phyloP scores from a whole-genome alignment of 2,113 vertebrate species.

The Gymnarchus niloticus region DNA sequence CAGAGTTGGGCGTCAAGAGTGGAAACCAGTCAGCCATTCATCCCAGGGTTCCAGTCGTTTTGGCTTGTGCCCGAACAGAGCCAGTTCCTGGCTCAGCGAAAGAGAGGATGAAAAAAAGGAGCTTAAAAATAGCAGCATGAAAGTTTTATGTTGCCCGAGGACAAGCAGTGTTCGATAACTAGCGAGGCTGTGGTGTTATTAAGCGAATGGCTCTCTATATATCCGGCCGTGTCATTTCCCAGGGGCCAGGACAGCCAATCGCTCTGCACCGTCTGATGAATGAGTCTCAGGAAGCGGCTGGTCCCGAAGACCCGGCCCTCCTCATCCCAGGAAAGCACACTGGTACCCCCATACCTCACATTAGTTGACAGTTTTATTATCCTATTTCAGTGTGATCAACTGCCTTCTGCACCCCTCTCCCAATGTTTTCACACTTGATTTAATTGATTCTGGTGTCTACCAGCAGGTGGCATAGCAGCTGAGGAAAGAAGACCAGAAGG shows the following conservation, averaged over 20 bases:
- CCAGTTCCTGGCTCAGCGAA: not conserved
- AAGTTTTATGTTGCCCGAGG: slow-evolving; percentile 18
- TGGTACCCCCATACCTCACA: not conserved
- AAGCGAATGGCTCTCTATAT: not conserved
- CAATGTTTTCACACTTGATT: too few relatives aligned
- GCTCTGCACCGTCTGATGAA: not conserved
- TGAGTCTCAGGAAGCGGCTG: not conserved
- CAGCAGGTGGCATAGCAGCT: not conserved
- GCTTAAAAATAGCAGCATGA: slow-evolving; percentile 23
- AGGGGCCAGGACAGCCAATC: not conserved
- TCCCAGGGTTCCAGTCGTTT: not conserved
- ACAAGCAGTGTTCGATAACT: not conserved
- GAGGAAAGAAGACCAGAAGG: not conserved
- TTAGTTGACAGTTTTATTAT: not conserved
- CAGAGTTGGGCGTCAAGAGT: not conserved
- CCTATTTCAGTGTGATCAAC: not conserved
- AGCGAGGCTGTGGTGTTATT: not conserved
- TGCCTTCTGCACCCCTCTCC: too few relatives aligned
- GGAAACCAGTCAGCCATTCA: not conserved
- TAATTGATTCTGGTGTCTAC: too few relatives aligned
- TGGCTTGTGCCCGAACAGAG: not conserved
- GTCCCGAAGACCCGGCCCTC: not conserved
- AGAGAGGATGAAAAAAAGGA: not conserved
- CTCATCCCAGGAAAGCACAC: not conserved
- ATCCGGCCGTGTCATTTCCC: not conserved